phyloP scores from a whole-genome alignment of 2,797 vertebrate species.

The Cossypha niveicapilla region DNA sequence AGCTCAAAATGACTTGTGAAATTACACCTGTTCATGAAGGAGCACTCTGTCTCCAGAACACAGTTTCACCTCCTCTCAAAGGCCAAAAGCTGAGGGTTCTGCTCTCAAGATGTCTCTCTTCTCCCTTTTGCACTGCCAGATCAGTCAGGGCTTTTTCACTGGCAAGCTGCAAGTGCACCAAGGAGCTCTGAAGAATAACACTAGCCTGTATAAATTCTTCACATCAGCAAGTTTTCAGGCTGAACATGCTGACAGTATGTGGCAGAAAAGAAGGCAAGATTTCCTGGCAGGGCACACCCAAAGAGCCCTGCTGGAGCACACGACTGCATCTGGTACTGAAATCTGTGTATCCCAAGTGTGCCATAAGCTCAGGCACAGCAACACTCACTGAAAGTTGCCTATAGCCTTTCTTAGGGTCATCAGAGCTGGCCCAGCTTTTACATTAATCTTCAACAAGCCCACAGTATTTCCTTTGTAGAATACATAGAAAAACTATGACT shows the following conservation, averaged over 20 bases:
- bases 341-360: not conserved
- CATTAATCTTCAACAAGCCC: not conserved
- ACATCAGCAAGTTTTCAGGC: not conserved
- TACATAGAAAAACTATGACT: not conserved
- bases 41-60: not conserved
- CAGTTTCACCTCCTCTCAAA: not conserved
- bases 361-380: not conserved
- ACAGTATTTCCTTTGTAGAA: not conserved
- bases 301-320: not conserved
- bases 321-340: not conserved
- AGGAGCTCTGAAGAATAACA: not conserved
- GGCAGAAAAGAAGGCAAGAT: not conserved
- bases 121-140: not conserved
- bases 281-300: not conserved
- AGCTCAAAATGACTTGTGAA: not conserved
- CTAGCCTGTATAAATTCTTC: not conserved
- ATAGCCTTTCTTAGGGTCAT: not conserved
- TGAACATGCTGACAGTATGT: not conserved
- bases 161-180: rapidly evolving
- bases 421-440: not conserved
- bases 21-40: not conserved
- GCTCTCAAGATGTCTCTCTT: not conserved
- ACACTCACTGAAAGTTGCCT: not conserved
- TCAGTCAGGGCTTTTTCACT: not conserved
- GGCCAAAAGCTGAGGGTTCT: not conserved